Percentiles rank a stretch among this genome's conserved stretches.
phyloP scores from a whole-genome alignment of 2,113 vertebrate genomes.

The Plotosus lineatus region DNA sequence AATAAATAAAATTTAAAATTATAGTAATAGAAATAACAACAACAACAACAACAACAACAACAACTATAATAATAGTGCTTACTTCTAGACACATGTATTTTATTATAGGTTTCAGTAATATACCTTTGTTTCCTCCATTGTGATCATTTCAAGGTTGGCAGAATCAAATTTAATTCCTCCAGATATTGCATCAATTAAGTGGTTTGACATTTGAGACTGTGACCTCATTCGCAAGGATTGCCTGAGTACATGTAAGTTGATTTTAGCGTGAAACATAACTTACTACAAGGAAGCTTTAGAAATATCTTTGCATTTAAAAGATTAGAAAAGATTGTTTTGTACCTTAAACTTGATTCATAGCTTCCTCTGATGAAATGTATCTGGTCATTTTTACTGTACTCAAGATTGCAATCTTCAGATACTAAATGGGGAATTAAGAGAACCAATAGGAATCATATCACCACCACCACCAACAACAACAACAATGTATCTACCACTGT shows the following conservation, averaged over 20 bases:
- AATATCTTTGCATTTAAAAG: background rate
- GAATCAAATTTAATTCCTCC: slow-evolving; percentile 49
- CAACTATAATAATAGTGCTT: background rate
- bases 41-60: background rate
- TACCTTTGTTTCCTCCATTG: slow-evolving; percentile 52
- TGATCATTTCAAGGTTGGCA: slow-evolving; percentile 3
- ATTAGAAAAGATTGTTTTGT: background rate
- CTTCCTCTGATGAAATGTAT: slow-evolving; percentile 59
- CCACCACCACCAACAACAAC: background rate
- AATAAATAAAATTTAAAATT: no score
- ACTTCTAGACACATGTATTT: background rate
- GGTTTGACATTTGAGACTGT: slow-evolving; percentile 58
- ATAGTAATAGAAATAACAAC: background rate
- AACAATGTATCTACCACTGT: background rate
- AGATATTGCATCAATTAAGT: slow-evolving; percentile 53
- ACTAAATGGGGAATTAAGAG: slow-evolving; percentile 47
- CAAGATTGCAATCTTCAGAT: slow-evolving; percentile 33
- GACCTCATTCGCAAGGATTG: slow-evolving; percentile 64
- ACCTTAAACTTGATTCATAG: slow-evolving; percentile 64
- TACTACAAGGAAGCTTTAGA: background rate
- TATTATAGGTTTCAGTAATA: background rate
- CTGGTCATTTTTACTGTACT: slow-evolving; percentile 51
- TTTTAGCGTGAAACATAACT: background rate
- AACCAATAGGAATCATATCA: background rate
- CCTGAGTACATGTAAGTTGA: slow-evolving; percentile 50